Evolutionary conservation across 2,113 vertebrate genomes (phyloP).

Genomic region (Cebidichthys violaceus): DNA sequence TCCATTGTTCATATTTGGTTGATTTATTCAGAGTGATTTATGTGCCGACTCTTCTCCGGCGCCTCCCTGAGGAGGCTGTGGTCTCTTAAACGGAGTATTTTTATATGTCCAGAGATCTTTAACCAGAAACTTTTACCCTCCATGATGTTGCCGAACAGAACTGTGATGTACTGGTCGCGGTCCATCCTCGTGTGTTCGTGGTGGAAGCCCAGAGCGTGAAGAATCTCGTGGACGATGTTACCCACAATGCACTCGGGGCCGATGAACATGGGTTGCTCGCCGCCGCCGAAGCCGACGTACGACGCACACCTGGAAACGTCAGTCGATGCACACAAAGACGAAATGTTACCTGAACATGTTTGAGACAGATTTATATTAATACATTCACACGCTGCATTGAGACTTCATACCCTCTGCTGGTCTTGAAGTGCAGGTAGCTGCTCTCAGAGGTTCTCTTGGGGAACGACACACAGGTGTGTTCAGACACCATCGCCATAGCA

Average conservation of each 20-base stretch:
- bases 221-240: conserved; percentile 84
- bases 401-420: conserved; percentile 41
- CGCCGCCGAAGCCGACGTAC: conserved; percentile 77
- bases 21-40: no score
- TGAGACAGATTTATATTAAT: no score
- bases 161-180: conserved; percentile 72
- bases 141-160: conserved; percentile 76
- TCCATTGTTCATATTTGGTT: no score
- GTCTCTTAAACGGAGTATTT: not conserved
- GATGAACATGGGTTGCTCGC: conserved; percentile 78
- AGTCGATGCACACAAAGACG: not conserved
- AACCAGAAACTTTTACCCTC: conserved; percentile 60
- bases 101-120: not conserved
- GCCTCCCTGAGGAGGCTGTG: no score
- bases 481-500: conserved; percentile 66
- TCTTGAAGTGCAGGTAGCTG: conserved; percentile 55
- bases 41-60: no score
- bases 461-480: conserved; percentile 71
- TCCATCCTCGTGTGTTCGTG: conserved; percentile 86
- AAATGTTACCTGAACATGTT: no score
- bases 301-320: conserved; percentile 82
- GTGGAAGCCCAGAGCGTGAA: conserved; percentile 85
- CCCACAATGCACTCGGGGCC: conserved; percentile 72
- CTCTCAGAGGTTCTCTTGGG: conserved; percentile 35
- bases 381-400: not conserved